Evolutionary conservation across 2,113 vertebrate genomes (phyloP).

Genomic region (Antechinus stuartii): DNA sequence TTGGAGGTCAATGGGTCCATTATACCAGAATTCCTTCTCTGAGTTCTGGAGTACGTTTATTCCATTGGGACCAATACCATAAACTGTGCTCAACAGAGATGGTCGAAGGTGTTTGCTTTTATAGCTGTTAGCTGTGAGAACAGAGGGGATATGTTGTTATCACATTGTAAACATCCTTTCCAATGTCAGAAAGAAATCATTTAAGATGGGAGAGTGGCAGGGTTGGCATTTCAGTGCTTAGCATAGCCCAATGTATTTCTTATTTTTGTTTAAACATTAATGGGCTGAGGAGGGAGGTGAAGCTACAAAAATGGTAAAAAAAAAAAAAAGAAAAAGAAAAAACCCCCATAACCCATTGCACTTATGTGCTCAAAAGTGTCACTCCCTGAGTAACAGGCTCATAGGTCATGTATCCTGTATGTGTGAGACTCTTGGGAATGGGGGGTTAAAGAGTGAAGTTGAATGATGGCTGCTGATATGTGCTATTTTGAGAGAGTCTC

Average conservation of each 20-base stretch:
- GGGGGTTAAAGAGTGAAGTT: conserved; percentile 12
- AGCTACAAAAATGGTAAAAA: conserved; percentile 45
- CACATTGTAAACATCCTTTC: conserved; percentile 77
- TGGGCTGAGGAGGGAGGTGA: neutral
- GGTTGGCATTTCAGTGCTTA: conserved; percentile 13
- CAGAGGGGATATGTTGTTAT: conserved; percentile 67
- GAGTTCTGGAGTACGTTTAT: conserved; percentile 32
- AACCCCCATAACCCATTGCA: conserved; percentile 35
- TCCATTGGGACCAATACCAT: conserved; percentile 54
- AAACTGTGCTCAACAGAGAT: conserved; percentile 58
- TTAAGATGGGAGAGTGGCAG: conserved; percentile 1
- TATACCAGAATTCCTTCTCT: conserved; percentile 60
- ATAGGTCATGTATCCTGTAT: conserved; percentile 11
- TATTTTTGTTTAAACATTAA: conserved; percentile 43
- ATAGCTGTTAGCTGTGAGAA: conserved; percentile 53
- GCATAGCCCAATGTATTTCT: conserved; percentile 1
- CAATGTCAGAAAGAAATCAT: conserved; percentile 60
- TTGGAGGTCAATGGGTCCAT: conserved; percentile 81
- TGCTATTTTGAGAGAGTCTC: conserved; percentile 45
- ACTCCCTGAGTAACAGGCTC: neutral
- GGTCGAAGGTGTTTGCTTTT: conserved; percentile 80
- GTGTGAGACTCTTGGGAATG: conserved; percentile 32
- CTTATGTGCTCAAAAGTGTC: conserved; percentile 52
- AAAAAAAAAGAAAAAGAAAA: neutral
- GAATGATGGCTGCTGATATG: conserved; percentile 34